Evolutionary conservation across 2,888 invertebrate species (phyloP).

Genomic region (Strigamia transsilvanica): DNA sequence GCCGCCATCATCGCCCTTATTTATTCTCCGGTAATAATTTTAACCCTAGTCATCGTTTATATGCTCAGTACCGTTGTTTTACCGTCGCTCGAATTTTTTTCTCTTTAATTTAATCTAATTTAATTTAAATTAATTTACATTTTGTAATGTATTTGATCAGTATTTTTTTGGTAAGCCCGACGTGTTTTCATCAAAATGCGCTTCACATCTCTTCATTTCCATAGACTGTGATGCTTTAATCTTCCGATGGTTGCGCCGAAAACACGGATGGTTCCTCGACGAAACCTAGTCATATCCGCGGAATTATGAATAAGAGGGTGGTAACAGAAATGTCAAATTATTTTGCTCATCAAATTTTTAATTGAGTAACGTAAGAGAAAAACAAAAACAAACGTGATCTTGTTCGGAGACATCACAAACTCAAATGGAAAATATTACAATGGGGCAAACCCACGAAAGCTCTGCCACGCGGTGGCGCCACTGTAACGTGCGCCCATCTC

Average conservation of each 20-base stretch:
- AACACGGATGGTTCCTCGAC: constrained; percentile 41
- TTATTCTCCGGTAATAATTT: constrained; percentile 48
- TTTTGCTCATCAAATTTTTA: constrained; percentile 40
- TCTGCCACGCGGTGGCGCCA: no score
- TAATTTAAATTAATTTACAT: neutral
- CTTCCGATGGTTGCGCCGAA: constrained; percentile 44
- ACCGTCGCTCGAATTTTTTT: constrained; percentile 30
- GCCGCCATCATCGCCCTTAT: constrained; percentile 50
- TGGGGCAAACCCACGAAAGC: no score
- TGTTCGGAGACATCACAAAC: constrained; percentile 28
- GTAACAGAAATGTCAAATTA: constrained; percentile 36
- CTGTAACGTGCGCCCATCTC: no score
- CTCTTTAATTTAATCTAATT: neutral
- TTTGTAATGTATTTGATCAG: constrained; percentile 10
- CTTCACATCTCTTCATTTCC: constrained; percentile 37
- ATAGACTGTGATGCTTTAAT: constrained; percentile 45
- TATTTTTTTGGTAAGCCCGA: constrained; percentile 1
- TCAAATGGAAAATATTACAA: constrained; percentile 29
- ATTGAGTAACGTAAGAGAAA: constrained; percentile 17
- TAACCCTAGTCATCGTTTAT: constrained; percentile 41
- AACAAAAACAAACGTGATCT: constrained; percentile 28
- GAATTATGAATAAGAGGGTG: constrained; percentile 13
- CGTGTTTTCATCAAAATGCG: constrained; percentile 44
- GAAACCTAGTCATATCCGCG: constrained; percentile 45
- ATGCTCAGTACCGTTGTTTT: constrained; percentile 45